phyloP scores from a whole-genome alignment of 2,113 vertebrate genomes.

The Dipodomys ordii region DNA sequence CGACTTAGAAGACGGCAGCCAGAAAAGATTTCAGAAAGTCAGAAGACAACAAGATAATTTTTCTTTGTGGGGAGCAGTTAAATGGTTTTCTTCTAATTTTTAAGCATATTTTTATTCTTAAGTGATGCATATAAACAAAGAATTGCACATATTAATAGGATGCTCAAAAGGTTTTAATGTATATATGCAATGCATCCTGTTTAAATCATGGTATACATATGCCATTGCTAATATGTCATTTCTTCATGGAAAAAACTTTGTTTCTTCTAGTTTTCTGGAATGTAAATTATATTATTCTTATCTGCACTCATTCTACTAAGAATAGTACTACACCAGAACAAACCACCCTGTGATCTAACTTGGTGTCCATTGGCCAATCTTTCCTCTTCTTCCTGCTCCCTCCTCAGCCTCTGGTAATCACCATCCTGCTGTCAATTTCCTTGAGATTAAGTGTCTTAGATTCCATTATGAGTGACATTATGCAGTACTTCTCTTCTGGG shows the following conservation, averaged over 20 bases:
- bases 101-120: background rate
- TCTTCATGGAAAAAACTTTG: background rate
- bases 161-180: background rate
- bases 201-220: background rate
- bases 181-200: background rate
- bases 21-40: background rate
- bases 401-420: background rate
- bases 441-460: background rate
- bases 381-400: background rate
- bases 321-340: background rate
- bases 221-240: background rate
- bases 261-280: background rate
- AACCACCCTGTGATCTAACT: background rate
- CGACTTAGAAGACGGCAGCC: slow-evolving; percentile 6
- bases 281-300: background rate
- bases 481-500: background rate
- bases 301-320: background rate
- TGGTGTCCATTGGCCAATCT: too few species aligned
- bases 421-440: background rate
- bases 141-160: background rate
- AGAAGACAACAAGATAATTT: background rate
- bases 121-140: background rate
- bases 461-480: too few species aligned
- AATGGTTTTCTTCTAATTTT: background rate
- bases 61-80: background rate